Evolutionary conservation across 2,888 invertebrate species (phyloP).

Genomic region (Sepioteuthis lessoniana): DNA sequence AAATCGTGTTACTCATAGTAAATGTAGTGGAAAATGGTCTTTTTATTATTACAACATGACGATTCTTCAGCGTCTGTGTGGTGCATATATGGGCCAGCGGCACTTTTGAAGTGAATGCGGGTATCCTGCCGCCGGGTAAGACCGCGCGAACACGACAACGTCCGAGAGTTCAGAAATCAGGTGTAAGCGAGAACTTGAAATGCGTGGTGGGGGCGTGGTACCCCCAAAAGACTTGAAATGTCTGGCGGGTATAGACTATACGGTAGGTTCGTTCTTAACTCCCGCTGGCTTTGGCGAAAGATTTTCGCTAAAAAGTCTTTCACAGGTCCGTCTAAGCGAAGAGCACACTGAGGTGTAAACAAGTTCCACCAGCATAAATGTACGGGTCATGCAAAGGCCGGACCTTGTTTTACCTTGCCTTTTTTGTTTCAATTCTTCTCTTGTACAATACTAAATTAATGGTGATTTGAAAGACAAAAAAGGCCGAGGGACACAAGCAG

Average conservation of each 20-base stretch:
- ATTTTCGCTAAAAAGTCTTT: background rate
- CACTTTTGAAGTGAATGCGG: slow-evolving; percentile 23
- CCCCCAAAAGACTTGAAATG: background rate
- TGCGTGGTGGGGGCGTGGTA: slow-evolving; percentile 8
- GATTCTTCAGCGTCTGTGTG: background rate
- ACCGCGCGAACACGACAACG: background rate
- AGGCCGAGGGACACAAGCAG: background rate
- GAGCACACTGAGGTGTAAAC: slow-evolving; percentile 33
- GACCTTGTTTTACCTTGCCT: background rate
- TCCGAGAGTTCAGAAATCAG: slow-evolving; percentile 33
- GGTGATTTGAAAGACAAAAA: background rate
- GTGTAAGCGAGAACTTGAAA: slow-evolving; percentile 33
- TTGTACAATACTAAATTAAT: slow-evolving; percentile 33
- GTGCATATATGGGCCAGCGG: slow-evolving; percentile 33
- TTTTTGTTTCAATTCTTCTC: background rate
- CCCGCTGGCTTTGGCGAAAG: background rate
- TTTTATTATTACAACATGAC: background rate
- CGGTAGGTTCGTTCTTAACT: background rate
- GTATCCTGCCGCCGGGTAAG: background rate
- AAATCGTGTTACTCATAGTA: background rate
- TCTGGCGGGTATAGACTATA: slow-evolving; percentile 11
- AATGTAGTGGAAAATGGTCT: slow-evolving; percentile 33
- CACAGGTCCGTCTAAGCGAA: background rate
- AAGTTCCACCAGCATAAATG: slow-evolving; percentile 5
- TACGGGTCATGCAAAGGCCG: background rate